Percentiles rank a stretch among this genome's conserved stretches.
Conservation (phyloP, 2,888 invertebrate genomes). For the Nomada ferruginata region DNA sequence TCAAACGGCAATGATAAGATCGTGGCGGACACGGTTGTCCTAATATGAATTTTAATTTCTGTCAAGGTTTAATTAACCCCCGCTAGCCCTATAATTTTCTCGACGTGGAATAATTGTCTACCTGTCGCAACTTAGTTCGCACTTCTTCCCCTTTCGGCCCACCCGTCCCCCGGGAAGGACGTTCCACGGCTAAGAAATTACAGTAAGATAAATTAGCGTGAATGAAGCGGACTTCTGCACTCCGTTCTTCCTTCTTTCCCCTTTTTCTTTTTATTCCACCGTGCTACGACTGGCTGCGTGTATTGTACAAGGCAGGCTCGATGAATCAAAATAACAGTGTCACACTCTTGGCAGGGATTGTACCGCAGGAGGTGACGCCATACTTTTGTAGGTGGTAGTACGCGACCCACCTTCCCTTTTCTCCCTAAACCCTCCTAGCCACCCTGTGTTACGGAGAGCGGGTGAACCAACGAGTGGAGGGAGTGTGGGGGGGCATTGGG, state of each 20-base stretch:
- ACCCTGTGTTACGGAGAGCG: slow-evolving; percentile 79
- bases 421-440: slow-evolving; percentile 81
- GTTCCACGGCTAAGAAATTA: slow-evolving; percentile 51
- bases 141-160: slow-evolving; percentile 18
- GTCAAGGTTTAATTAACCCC: slow-evolving; percentile 68
- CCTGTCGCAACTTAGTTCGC: slow-evolving; percentile 70
- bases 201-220: slow-evolving; percentile 64
- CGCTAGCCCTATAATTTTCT: slow-evolving; percentile 64
- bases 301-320: slow-evolving; percentile 39
- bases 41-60: slow-evolving; percentile 69
- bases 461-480: slow-evolving; percentile 66
- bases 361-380: slow-evolving; percentile 76
- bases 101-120: slow-evolving; percentile 71
- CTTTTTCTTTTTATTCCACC: not conserved
- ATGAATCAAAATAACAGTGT: slow-evolving; percentile 45
- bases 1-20: slow-evolving; percentile 52
- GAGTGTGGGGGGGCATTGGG: slow-evolving; percentile 62
- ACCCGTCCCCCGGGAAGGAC: slow-evolving; percentile 24
- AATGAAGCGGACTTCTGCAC: slow-evolving; percentile 39
- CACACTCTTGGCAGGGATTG: slow-evolving; percentile 74
- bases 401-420: slow-evolving; percentile 80
- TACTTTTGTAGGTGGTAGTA: slow-evolving; percentile 80
- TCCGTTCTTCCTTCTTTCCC: not conserved
- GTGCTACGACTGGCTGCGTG: slow-evolving; percentile 36
- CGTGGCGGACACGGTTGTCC: slow-evolving; percentile 36